Evolutionary conservation across 2,797 vertebrate species (phyloP).

Genomic region (Enteromius mattozi): DNA sequence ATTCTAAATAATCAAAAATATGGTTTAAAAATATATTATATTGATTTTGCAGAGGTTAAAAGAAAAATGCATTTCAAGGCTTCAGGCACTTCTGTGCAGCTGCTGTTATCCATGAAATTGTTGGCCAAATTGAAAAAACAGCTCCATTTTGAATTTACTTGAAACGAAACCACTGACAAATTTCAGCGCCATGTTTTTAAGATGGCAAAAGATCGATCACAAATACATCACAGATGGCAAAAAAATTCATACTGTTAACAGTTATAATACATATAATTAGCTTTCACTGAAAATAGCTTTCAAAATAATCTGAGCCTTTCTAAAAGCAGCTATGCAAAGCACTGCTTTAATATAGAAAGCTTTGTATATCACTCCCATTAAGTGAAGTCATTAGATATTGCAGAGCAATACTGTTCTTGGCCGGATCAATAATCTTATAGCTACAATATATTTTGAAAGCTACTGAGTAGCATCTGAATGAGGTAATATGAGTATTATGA

Average conservation of each 20-base stretch:
- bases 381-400: conserved; percentile 77
- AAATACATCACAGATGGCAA: too few relatives aligned
- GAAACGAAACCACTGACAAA: too few relatives aligned
- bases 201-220: too few relatives aligned
- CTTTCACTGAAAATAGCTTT: not conserved
- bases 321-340: conserved; percentile 80
- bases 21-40: not conserved
- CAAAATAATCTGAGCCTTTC: not conserved
- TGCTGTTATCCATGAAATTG: too few relatives aligned
- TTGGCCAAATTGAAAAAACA: too few relatives aligned
- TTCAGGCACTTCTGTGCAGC: too few relatives aligned
- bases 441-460: conserved; percentile 4
- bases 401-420: conserved; percentile 49
- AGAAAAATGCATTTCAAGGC: too few relatives aligned
- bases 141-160: too few relatives aligned
- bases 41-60: not conserved
- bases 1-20: not conserved
- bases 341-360: conserved; percentile 85
- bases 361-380: conserved; percentile 85
- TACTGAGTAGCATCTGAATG: not conserved
- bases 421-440: not conserved
- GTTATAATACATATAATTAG: not conserved
- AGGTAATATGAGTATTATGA: not conserved
- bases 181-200: too few relatives aligned
- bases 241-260: not conserved